Evolutionary conservation across 2,113 vertebrate species (phyloP).

Genomic region (Clarias batrachus): DNA sequence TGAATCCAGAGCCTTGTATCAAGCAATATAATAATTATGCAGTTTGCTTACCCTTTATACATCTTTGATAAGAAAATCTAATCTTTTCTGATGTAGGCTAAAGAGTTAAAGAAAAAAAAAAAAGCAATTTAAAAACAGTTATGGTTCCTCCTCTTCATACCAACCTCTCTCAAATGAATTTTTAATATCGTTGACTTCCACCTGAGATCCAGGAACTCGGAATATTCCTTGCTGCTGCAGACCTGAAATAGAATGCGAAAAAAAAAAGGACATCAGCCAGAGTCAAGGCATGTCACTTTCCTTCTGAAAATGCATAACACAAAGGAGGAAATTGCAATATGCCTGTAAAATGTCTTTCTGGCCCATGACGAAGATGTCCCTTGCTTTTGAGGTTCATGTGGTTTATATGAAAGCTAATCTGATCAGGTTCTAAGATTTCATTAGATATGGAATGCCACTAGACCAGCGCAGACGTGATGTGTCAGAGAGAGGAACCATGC

Average conservation of each 20-base stretch:
- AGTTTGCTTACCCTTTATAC: neutral
- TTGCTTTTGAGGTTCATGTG: slow-evolving; percentile 62
- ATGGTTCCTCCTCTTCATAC: slow-evolving; percentile 56
- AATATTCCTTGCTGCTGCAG: slow-evolving; percentile 98
- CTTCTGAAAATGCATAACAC: neutral
- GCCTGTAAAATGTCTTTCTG: slow-evolving; percentile 57
- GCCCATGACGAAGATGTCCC: slow-evolving; percentile 55
- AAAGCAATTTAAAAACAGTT: slow-evolving; percentile 65
- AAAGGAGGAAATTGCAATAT: slow-evolving; percentile 17
- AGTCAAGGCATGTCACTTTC: slow-evolving; percentile 43
- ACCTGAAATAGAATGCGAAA: slow-evolving; percentile 72
- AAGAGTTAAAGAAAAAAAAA: slow-evolving; percentile 35
- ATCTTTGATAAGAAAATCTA: neutral
- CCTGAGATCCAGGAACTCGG: slow-evolving; percentile 94
- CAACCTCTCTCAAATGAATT: slow-evolving; percentile 98
- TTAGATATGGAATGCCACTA: slow-evolving; percentile 57
- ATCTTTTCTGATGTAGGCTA: slow-evolving; percentile 6
- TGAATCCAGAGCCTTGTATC: neutral
- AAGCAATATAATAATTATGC: neutral
- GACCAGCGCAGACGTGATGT: slow-evolving; percentile 24
- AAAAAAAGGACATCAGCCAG: slow-evolving; percentile 35
- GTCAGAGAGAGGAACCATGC: slow-evolving; percentile 23
- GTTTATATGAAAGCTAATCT: slow-evolving; percentile 65
- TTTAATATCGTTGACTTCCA: slow-evolving; percentile 99
- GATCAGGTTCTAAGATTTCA: slow-evolving; percentile 73